These are phyloP conservation scores for Threskiornis aethiopicus DNA, from an alignment of 2,797 vertebrate species.

Conservation along the genomic window DNA sequence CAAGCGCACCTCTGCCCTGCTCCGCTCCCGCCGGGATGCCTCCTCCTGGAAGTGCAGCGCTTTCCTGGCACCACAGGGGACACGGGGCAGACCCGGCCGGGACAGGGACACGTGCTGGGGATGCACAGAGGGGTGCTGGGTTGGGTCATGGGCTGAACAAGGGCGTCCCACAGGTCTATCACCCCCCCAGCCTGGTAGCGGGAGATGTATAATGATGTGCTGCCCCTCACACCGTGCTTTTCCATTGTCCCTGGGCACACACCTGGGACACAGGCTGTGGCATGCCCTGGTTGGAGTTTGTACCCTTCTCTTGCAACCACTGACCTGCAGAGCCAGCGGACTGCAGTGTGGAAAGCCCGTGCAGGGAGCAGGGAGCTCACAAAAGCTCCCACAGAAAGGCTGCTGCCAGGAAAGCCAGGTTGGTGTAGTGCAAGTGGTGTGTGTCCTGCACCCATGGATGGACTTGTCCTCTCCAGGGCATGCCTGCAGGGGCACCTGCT, in stretches of 20 bases:
- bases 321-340: neutral
- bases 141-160: neutral
- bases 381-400: neutral
- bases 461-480: neutral
- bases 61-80: neutral
- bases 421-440: too few relatives aligned
- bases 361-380: neutral
- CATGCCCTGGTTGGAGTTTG: neutral
- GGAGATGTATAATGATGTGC: accelerated
- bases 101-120: neutral
- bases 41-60: neutral
- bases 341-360: accelerated
- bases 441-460: neutral
- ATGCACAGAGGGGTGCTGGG: neutral
- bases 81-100: accelerated
- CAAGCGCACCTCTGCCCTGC: neutral
- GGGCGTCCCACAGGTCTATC: accelerated
- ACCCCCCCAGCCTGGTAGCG: neutral
- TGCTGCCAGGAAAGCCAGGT: neutral
- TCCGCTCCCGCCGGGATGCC: neutral
- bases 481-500: neutral
- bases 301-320: neutral
- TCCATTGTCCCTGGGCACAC: neutral
- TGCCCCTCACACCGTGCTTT: neutral
- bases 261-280: neutral